phyloP scores from a whole-genome alignment of 2,113 vertebrate genomes.

The Ellobius talpinus region DNA sequence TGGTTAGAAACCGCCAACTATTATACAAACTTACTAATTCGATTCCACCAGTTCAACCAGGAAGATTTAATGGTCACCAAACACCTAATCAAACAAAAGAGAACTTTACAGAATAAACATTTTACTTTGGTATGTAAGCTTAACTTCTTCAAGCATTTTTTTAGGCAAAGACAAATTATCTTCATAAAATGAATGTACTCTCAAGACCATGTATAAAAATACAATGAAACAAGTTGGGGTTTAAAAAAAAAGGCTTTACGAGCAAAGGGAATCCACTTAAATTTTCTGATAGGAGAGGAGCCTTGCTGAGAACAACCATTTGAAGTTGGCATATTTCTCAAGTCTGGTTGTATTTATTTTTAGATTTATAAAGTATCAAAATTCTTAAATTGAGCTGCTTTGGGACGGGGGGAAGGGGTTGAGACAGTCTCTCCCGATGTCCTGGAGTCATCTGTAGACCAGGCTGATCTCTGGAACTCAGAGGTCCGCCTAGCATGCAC shows the following conservation, averaged over 20 bases:
- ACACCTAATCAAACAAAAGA: constrained; percentile 83
- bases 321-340: constrained; percentile 24
- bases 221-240: neutral
- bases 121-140: constrained; percentile 77
- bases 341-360: neutral
- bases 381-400: constrained; percentile 12
- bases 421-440: neutral
- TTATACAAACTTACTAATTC: constrained; percentile 82
- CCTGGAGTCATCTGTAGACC: neutral
- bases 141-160: constrained; percentile 77
- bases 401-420: neutral
- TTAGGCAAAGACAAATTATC: constrained; percentile 61
- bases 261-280: constrained; percentile 19
- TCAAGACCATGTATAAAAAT: constrained; percentile 29
- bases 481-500: neutral
- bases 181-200: constrained; percentile 40
- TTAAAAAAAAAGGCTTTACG: neutral
- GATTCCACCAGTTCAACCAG: constrained; percentile 82
- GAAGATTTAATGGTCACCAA: constrained; percentile 82
- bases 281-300: constrained; percentile 16
- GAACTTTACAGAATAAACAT: constrained; percentile 83
- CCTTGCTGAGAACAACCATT: neutral
- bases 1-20: constrained; percentile 71
- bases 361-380: neutral
- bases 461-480: neutral